Evolutionary conservation across 2,113 vertebrate genomes (phyloP), one percentile per base, ranked within the genome.

Genomic region (Machaerirhynchus nigripectus): DNA sequence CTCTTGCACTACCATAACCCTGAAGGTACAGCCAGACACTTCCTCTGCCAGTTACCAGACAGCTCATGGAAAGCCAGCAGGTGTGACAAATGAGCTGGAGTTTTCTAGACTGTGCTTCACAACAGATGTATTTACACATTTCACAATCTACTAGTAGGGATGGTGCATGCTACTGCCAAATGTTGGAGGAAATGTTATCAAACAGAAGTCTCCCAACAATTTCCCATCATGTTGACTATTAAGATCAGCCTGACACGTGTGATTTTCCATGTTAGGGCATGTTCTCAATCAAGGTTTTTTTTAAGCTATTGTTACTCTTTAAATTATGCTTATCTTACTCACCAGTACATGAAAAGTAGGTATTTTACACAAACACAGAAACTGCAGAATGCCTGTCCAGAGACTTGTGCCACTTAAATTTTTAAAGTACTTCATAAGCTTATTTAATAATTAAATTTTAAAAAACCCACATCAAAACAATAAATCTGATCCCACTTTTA

Each of bases 71-170:
- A 94, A 95, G 69, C 14, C 69, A 74, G 94, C 96, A 96, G 96
- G 93, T 50, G 40, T 95, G 96, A 97, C 79, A 95, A 97, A 95
- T 96, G 87, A 95, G 87, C 95, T 67, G 61, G 7, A 69, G 61
- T 94, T 90, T 91, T 84, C 84, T 63, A 89, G 50, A 79, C 73
- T 47, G 52, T 26, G 49, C 80, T 91, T 92, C 79, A 76, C 75
- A 97, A 95, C 97, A 97, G 97, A 97, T 97, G 95, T 97, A 95
- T 97, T 97, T 97, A 96, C 97, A 96, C 95, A 97, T 68, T 91
- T 82, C 89, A 65, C 60, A 55, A 89, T 88, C 93, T 79, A 94
- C 52, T 64, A 35, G 80, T 94, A 75, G 73, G 94, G 87, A 84
- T 76, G 93, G 95, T 94, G 78, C 57, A 14, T 46, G 67, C 77